Evolutionary conservation across 2,888 invertebrate species (phyloP).

Genomic region (Athalia rosae): DNA sequence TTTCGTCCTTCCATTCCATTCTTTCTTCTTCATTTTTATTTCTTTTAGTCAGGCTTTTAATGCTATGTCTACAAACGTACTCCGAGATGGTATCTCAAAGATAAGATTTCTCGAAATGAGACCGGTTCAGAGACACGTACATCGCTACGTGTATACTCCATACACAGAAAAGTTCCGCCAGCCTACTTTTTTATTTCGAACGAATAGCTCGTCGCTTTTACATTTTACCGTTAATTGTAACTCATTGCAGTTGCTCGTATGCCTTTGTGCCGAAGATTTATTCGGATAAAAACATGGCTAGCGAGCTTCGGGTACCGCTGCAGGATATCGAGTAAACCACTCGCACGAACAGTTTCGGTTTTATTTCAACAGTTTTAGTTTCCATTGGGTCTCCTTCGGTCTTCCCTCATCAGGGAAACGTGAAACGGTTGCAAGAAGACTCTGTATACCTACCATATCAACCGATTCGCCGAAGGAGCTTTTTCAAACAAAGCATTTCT

Average conservation of each 20-base stretch:
- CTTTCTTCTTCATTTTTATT: neutral
- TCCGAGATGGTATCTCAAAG: slow-evolving; percentile 20
- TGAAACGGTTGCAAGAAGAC: neutral
- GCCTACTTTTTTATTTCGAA: neutral
- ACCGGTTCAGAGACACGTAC: slow-evolving; percentile 21
- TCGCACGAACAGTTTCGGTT: neutral
- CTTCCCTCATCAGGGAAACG: neutral
- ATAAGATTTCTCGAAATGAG: slow-evolving; percentile 29
- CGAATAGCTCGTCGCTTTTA: neutral
- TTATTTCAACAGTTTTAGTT: slow-evolving; percentile 4
- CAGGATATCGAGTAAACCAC: neutral
- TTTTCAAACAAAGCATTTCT: slow-evolving; percentile 6
- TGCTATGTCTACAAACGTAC: slow-evolving; percentile 38
- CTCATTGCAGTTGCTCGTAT: neutral
- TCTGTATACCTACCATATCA: neutral
- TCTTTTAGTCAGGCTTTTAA: slow-evolving; percentile 30
- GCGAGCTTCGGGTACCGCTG: neutral
- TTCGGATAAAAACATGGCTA: neutral
- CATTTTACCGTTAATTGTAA: neutral
- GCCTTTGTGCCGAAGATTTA: neutral
- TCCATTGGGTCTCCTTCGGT: neutral
- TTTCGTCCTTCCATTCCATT: neutral
- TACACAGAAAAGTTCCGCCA: neutral
- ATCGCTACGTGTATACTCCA: neutral
- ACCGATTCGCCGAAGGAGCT: slow-evolving; percentile 26